Conservation (phyloP, 1,140 invertebrate species). For the Nautilus pompilius region DNA sequence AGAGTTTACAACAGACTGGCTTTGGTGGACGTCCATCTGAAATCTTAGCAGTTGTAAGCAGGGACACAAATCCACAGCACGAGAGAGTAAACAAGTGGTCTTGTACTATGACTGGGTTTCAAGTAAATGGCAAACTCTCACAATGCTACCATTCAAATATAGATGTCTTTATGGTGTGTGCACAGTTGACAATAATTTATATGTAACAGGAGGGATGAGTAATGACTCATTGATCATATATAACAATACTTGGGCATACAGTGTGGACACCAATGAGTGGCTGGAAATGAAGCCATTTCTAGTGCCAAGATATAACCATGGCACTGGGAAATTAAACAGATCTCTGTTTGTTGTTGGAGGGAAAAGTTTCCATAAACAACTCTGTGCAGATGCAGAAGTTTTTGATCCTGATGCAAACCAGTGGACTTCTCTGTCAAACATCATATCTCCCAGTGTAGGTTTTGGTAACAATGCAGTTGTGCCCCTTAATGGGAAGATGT, state of each 20-base stretch:
- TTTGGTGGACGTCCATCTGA: background rate
- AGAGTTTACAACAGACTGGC: no score
- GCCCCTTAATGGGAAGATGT: conserved; percentile 12
- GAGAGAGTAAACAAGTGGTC: background rate
- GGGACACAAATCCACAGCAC: conserved; percentile 6
- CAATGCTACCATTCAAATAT: conserved; percentile 8
- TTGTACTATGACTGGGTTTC: conserved; percentile 10
- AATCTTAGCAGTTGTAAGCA: conserved; percentile 9
- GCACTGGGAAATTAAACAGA: background rate
- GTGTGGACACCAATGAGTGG: conserved; percentile 4
- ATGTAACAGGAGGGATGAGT: conserved; percentile 11
- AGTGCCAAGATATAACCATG: conserved; percentile 12
- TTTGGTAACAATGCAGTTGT: conserved; percentile 11
- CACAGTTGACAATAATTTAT: conserved; percentile 5
- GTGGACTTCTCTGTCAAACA: conserved; percentile 6
- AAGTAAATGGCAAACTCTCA: conserved; percentile 7
- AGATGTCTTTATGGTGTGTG: conserved; percentile 3
- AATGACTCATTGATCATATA: conserved; percentile 6
- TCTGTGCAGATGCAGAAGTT: conserved; percentile 7
- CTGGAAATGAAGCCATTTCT: conserved; percentile 3
- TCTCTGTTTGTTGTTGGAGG: conserved; percentile 12
- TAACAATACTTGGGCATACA: conserved; percentile 5
- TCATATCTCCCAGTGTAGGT: conserved; percentile 1
- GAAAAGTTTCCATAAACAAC: background rate
- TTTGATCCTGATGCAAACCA: conserved; percentile 12